These are phyloP conservation scores for Halictus ligatus DNA, from an alignment of 2,888 invertebrate species.

Conservation along the genomic window DNA sequence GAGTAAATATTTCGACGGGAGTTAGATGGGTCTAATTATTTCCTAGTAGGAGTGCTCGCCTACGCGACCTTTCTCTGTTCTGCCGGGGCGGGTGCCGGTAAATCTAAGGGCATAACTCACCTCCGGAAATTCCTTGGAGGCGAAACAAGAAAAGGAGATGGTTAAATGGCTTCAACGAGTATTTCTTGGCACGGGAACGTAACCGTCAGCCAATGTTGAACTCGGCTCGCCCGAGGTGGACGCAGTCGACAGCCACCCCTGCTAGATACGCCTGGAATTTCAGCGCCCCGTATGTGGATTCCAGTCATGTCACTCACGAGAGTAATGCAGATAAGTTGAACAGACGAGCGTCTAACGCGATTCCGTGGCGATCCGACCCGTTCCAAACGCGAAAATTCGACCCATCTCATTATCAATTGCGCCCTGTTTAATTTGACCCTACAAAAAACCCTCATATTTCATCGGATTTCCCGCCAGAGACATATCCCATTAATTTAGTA, in stretches of 20 bases:
- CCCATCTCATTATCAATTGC: background rate
- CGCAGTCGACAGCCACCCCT: constrained; percentile 43
- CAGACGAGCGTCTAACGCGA: constrained; percentile 40
- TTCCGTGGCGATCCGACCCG: constrained; percentile 10
- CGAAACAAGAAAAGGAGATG: constrained; percentile 30
- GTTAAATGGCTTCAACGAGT: constrained; percentile 28
- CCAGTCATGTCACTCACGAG: constrained; percentile 64
- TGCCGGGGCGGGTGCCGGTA: background rate
- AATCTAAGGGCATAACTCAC: constrained; percentile 21
- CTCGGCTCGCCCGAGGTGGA: constrained; percentile 60
- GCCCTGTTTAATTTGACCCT: background rate
- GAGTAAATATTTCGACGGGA: constrained; percentile 41
- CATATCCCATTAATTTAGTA: background rate
- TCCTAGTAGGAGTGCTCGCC: background rate
- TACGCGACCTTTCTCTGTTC: background rate
- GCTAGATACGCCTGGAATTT: constrained; percentile 64
- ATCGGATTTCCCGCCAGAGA: background rate
- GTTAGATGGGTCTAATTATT: constrained; percentile 40
- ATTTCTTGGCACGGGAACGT: constrained; percentile 44
- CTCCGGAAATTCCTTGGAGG: constrained; percentile 16
- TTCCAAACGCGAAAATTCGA: background rate
- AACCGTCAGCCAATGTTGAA: constrained; percentile 24
- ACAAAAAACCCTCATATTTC: background rate
- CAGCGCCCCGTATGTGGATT: constrained; percentile 58
- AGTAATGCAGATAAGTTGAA: constrained; percentile 62